These are phyloP conservation scores for Smutsia temminckii DNA, from an alignment of 2,797 vertebrate species.

Conservation along the genomic window DNA sequence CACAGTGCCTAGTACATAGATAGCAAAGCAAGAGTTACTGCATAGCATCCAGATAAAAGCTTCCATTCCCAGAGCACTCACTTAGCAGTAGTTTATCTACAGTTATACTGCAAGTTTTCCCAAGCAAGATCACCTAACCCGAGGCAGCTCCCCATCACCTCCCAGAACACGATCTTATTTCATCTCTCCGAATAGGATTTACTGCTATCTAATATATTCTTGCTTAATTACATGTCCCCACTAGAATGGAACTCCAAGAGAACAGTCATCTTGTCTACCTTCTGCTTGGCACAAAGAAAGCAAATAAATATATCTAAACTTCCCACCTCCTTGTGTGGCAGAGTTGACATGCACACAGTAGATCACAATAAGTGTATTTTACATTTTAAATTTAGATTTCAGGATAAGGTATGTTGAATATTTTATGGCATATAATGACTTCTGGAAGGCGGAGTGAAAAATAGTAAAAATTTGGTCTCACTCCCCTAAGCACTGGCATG, in stretches of 20 bases:
- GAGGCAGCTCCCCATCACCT: background rate
- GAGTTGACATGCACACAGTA: background rate
- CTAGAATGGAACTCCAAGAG: background rate
- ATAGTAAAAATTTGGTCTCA: background rate
- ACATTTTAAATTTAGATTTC: conserved; percentile 5
- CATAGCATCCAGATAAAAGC: conserved; percentile 18
- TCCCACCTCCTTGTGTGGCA: background rate
- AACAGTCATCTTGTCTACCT: background rate
- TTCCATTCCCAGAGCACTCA: background rate
- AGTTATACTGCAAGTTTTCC: background rate
- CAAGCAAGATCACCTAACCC: background rate
- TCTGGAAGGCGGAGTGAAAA: background rate
- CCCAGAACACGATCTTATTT: background rate
- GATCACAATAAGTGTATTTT: background rate
- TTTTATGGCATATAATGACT: background rate
- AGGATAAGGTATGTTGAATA: background rate
- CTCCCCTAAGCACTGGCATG: background rate
- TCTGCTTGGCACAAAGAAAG: background rate
- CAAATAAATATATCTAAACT: background rate
- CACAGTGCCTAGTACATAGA: background rate
- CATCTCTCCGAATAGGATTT: background rate
- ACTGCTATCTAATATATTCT: background rate
- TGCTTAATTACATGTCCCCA: background rate
- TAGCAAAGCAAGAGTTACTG: background rate
- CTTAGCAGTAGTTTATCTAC: background rate